Percentiles rank a stretch among this genome's conserved stretches.
Evolutionary conservation across 2,797 vertebrate genomes (phyloP).

Genomic region (Falco biarmicus): DNA sequence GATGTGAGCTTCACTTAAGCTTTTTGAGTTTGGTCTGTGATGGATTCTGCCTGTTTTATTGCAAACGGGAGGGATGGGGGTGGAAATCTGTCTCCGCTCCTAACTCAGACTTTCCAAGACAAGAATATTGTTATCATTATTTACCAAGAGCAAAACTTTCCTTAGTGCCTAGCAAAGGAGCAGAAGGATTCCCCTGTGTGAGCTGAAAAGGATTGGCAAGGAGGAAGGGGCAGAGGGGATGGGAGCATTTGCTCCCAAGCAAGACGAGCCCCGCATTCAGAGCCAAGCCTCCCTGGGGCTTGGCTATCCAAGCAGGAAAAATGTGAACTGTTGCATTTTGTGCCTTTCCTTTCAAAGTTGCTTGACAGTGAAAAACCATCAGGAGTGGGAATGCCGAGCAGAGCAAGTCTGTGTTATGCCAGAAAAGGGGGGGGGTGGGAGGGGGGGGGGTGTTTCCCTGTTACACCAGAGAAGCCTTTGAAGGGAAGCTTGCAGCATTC

Average conservation of each 20-base stretch:
- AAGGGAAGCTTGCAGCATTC: neutral
- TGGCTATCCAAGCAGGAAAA: constrained; percentile 24
- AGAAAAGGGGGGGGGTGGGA: neutral
- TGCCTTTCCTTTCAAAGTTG: constrained; percentile 6
- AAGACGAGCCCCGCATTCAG: neutral
- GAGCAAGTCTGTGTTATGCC: neutral
- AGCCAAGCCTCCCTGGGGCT: constrained; percentile 19
- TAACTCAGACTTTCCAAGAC: constrained; percentile 7
- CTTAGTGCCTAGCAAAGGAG: neutral
- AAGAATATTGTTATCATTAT: constrained; percentile 15
- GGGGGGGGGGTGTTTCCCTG: neutral
- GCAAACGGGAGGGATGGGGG: neutral
- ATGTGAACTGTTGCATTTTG: neutral
- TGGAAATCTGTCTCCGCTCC: constrained; percentile 6
- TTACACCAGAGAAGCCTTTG: neutral
- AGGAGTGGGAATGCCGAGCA: neutral
- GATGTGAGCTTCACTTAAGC: constrained; percentile 43
- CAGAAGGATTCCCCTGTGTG: neutral
- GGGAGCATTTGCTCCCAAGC: neutral
- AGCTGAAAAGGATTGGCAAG: neutral
- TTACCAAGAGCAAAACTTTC: constrained; percentile 20
- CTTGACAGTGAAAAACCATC: neutral
- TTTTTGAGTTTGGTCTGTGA: constrained; percentile 42
- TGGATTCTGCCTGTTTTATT: constrained; percentile 53
- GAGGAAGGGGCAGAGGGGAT: neutral